phyloP scores from a whole-genome alignment of 2,888 invertebrate genomes.

The Endotricha flammealis region DNA sequence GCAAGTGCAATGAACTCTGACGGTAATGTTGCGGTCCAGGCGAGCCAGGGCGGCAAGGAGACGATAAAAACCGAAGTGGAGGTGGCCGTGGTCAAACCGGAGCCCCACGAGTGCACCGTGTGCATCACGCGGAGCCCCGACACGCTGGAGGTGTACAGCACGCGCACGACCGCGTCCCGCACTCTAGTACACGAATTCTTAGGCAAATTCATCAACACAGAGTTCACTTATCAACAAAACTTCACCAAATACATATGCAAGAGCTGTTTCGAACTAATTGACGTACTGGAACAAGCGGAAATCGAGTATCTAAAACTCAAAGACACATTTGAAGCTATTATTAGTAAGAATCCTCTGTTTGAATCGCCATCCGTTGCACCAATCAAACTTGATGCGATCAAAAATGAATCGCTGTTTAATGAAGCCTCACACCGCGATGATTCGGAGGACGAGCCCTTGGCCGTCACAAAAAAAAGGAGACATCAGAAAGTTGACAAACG shows the following conservation, averaged over 20 bases:
- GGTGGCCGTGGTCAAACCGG: constrained; percentile 44
- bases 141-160: constrained; percentile 37
- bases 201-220: constrained; percentile 41
- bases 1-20: constrained; percentile 46
- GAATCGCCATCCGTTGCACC: constrained; percentile 26
- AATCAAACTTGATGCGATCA: constrained; percentile 30
- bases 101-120: constrained; percentile 53
- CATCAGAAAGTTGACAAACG: constrained; percentile 46
- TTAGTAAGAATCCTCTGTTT: constrained; percentile 60
- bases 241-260: constrained; percentile 47
- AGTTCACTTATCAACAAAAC: constrained; percentile 31
- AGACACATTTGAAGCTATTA: constrained; percentile 54
- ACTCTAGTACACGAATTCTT: constrained; percentile 45
- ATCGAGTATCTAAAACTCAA: constrained; percentile 55
- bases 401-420: constrained; percentile 28
- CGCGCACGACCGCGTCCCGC: constrained; percentile 41
- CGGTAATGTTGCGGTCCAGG: constrained; percentile 31
- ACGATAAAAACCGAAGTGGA: constrained; percentile 45
- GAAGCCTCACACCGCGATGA: constrained; percentile 14
- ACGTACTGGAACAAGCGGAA: constrained; percentile 59
- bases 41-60: constrained; percentile 29
- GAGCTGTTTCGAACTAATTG: constrained; percentile 54
- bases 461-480: constrained; percentile 48
- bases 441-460: constrained; percentile 62
- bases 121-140: constrained; percentile 45